Percentiles rank a stretch among this genome's conserved stretches.
Evolutionary conservation across 2,888 invertebrate species (phyloP).

Genomic region (Spialia ferax): DNA sequence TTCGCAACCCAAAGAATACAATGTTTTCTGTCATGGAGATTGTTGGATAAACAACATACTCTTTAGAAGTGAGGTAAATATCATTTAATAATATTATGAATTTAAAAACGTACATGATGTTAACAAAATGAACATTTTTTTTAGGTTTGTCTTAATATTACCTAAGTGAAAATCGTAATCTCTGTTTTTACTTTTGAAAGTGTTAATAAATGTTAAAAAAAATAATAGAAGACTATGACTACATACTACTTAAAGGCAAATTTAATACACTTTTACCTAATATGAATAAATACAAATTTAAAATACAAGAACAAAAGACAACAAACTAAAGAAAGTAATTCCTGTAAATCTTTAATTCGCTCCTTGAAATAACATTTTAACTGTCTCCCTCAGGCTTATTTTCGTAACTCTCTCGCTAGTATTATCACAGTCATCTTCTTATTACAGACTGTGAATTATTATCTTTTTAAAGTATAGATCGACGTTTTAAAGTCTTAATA

Average conservation of each 20-base stretch:
- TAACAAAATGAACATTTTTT: background rate
- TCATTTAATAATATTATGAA: too few relatives aligned
- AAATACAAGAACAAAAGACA: constrained; percentile 2
- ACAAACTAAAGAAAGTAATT: constrained; percentile 20
- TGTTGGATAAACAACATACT: constrained; percentile 75
- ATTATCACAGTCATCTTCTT: constrained; percentile 3
- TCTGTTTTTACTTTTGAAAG: too few relatives aligned
- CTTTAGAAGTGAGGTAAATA: constrained; percentile 62
- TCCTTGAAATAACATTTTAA: constrained; percentile 30
- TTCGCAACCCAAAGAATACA: constrained; percentile 57
- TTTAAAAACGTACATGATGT: background rate
- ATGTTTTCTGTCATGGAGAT: constrained; percentile 77
- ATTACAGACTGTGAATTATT: background rate
- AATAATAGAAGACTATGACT: too few relatives aligned
- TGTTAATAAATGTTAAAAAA: too few relatives aligned
- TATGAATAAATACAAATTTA: background rate
- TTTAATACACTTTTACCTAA: too few relatives aligned
- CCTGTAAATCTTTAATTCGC: constrained; percentile 32
- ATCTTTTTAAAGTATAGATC: too few relatives aligned
- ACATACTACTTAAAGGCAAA: too few relatives aligned
- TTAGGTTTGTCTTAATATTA: too few relatives aligned
- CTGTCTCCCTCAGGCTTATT: constrained; percentile 29
- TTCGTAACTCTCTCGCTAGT: constrained; percentile 20
- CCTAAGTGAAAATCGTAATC: too few relatives aligned
- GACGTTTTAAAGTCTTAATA: too few relatives aligned